These are phyloP conservation scores for Notodonta ziczac DNA, from an alignment of 2,888 invertebrate genomes.

Conservation along the genomic window DNA sequence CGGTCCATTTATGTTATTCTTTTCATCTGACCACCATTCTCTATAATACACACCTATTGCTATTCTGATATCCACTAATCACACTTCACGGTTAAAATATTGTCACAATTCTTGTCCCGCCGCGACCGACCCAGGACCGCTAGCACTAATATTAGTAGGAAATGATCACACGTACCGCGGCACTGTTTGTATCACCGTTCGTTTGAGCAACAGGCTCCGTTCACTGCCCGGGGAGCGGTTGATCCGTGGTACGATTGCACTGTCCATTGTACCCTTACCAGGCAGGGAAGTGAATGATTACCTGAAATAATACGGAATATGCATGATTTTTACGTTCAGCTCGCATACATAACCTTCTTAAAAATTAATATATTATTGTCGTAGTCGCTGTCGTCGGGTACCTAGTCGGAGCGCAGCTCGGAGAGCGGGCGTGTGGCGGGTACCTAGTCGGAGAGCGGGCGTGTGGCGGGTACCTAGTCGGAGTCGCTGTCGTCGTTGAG, in stretches of 20 bases:
- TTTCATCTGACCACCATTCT: background rate
- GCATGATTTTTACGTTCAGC: no score
- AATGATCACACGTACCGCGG: slow-evolving; percentile 52
- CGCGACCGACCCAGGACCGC: background rate
- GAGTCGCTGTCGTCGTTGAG: no score
- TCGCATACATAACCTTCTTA: no score
- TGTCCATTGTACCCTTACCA: slow-evolving; percentile 46
- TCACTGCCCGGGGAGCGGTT: slow-evolving; percentile 38
- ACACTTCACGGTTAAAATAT: background rate
- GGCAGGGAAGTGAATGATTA: slow-evolving; percentile 47
- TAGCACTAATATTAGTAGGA: slow-evolving; percentile 70
- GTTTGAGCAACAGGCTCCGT: slow-evolving; percentile 14
- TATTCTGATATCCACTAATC: background rate
- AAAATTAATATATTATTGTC: no score
- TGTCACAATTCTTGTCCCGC: background rate
- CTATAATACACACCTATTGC: background rate
- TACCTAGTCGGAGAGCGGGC: no score
- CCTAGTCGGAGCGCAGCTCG: no score
- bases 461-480: no score
- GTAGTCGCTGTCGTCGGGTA: no score
- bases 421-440: no score
- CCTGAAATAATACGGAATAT: slow-evolving; percentile 42
- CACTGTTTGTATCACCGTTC: slow-evolving; percentile 9
- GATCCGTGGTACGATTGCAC: slow-evolving; percentile 23
- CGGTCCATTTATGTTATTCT: no score